phyloP scores from a whole-genome alignment of 2,888 invertebrate genomes.

The Brachyptera risi region DNA sequence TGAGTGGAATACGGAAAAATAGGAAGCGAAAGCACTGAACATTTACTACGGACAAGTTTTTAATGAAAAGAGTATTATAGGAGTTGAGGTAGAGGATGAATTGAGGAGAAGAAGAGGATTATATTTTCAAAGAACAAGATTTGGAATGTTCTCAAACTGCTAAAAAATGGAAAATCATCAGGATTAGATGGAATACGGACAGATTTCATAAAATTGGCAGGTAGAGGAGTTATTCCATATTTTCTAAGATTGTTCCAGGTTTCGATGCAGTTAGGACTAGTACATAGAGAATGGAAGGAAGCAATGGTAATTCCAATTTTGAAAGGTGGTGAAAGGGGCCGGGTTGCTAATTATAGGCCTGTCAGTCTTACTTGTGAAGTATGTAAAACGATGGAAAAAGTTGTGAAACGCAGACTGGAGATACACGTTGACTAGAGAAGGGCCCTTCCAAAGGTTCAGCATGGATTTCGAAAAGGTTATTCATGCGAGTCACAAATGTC shows the following conservation, averaged over 20 bases:
- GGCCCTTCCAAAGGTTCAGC: neutral
- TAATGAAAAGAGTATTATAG: neutral
- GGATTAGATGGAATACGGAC: neutral
- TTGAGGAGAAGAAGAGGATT: neutral
- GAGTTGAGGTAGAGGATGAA: neutral
- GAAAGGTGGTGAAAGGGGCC: neutral
- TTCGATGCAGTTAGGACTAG: neutral
- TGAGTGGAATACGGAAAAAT: neutral
- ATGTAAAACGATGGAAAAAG: neutral
- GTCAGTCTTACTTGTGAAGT: neutral
- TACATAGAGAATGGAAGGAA: neutral
- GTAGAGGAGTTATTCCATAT: neutral
- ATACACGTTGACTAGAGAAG: neutral
- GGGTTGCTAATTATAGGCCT: neutral
- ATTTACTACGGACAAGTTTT: neutral
- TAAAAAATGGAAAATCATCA: neutral
- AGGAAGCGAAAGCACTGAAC: neutral
- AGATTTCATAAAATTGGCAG: neutral
- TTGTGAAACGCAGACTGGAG: neutral
- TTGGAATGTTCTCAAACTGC: neutral
- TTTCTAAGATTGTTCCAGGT: neutral
- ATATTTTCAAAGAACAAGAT: neutral
- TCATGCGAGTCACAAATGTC: neutral
- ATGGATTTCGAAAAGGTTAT: neutral
- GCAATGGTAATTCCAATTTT: neutral